Evolutionary conservation across 1,140 invertebrate genomes (phyloP), one percentile per base, ranked within the genome.

Genomic region (Drosophila parvula): DNA sequence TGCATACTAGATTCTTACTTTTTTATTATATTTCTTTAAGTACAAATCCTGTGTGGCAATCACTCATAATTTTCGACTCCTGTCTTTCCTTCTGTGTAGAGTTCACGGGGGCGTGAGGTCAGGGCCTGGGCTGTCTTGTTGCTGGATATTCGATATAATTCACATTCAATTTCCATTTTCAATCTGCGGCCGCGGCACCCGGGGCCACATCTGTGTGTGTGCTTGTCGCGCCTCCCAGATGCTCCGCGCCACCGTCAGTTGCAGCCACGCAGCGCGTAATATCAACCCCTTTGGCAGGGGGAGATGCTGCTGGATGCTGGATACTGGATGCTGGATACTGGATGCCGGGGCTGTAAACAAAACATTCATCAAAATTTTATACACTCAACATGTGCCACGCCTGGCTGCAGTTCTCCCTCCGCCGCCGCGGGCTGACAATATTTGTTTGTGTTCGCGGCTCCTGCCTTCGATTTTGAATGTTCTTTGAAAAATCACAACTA

Each of bases 401-500:
- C 74, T 53, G 67, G 41, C 59, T 83, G 80, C 63, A 71, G 12
- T 41, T 22, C 14, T 30, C 11, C 16, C 9, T 30, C 11, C 16
- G 7, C 44, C 30, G 68, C 82, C 75, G 14, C 51, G 27, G 50
- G 79, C 65, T 61, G 59, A 57, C 61, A 76, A 58, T 78, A 74
- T 82, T 79, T 75, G 70, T 88, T 86, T 84, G 67, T 78, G 59
- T 79, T 71, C 59, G 57, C 48, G 55, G 32, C 55, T 75, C 47
- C 74, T 71, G 77, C 57, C 63, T 78, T 89, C 77, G 65, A 80
- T 90, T 89, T 77, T 78, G 63, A 89, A 83, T 89, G 85, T 89
- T 84, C 84, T 89, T 90, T 89, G 84, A 89, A 89, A 89, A 89
- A 89, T 89, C 84, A 89, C 84, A 89, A 89, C 85, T 89, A 89